A percentile compares a stretch with the other conserved stretches of the same genome.
phyloP scores from a whole-genome alignment of 1,140 invertebrate genomes.

The Psilanteris sp. region DNA sequence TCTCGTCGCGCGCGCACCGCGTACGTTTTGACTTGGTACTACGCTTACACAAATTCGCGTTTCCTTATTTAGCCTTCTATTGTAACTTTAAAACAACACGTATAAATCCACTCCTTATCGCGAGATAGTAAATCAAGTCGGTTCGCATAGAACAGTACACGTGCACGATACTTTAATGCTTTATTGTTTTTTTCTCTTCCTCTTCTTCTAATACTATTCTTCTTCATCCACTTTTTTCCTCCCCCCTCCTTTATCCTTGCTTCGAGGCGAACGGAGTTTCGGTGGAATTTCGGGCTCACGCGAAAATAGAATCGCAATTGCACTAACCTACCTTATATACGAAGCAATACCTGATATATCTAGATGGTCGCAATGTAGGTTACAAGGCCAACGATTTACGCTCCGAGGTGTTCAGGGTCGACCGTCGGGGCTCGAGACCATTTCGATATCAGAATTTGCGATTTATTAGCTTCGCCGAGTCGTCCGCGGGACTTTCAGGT shows the following conservation, averaged over 20 bases:
- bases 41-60: too few species aligned
- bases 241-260: too few species aligned
- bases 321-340: slow-evolving; percentile 58
- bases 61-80: too few species aligned
- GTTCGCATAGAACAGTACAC: too few species aligned
- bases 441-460: slow-evolving; percentile 19
- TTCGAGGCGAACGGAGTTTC: slow-evolving; percentile 30
- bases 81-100: too few species aligned
- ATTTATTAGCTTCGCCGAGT: slow-evolving; percentile 15
- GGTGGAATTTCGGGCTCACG: slow-evolving; percentile 8
- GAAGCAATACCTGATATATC: slow-evolving; percentile 44
- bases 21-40: too few species aligned
- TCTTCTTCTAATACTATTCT: too few species aligned
- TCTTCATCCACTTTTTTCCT: too few species aligned
- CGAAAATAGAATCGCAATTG: slow-evolving; percentile 31
- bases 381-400: slow-evolving; percentile 64
- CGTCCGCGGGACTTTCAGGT: not conserved
- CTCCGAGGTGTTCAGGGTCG: slow-evolving; percentile 59
- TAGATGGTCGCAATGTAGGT: slow-evolving; percentile 61
- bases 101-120: slow-evolving; percentile 28
- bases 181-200: too few species aligned
- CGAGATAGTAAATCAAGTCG: slow-evolving; percentile 16
- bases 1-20: too few species aligned
- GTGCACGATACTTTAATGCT: slow-evolving; percentile 15
- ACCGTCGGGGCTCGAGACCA: slow-evolving; percentile 35